Conservation (phyloP, 2,888 invertebrate species). For the Toxonevra muliebris region DNA sequence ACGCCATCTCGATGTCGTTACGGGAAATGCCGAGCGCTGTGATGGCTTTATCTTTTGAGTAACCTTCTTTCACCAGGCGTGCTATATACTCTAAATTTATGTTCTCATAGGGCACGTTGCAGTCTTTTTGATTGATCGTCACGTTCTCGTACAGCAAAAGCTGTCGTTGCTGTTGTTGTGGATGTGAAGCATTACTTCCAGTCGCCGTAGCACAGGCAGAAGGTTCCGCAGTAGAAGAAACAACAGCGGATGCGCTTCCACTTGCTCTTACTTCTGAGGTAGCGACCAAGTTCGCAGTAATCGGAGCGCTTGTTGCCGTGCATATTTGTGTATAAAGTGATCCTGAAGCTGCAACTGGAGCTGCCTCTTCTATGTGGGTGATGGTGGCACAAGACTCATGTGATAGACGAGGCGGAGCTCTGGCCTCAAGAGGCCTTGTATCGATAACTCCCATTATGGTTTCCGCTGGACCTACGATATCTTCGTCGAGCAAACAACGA, state of each 20-base stretch:
- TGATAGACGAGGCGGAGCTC: constrained; percentile 49
- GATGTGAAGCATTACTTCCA: constrained; percentile 25
- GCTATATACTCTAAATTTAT: constrained; percentile 91
- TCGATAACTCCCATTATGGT: constrained; percentile 78
- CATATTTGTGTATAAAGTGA: constrained; percentile 35
- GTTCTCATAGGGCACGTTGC: constrained; percentile 81
- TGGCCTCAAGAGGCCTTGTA: constrained; percentile 66
- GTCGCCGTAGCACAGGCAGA: constrained; percentile 5
- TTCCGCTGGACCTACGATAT: constrained; percentile 75
- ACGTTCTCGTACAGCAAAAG: constrained; percentile 65
- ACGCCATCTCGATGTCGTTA: constrained; percentile 95
- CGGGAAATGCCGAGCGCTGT: constrained; percentile 91
- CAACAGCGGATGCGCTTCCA: constrained; percentile 4
- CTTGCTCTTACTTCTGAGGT: too few relatives aligned
- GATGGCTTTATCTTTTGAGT: constrained; percentile 89
- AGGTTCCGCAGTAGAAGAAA: constrained; percentile 39
- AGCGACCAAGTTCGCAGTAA: background rate
- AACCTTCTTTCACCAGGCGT: constrained; percentile 87
- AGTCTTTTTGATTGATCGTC: constrained; percentile 66
- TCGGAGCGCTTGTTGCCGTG: constrained; percentile 41
- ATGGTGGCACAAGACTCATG: constrained; percentile 53
- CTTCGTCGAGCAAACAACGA: constrained; percentile 53
- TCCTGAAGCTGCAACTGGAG: constrained; percentile 13
- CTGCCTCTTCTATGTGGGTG: constrained; percentile 32
- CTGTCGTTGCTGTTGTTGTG: constrained; percentile 46